These are phyloP conservation scores for Centroberyx gerrardi DNA, from an alignment of 2,797 vertebrate species.

Conservation along the genomic window DNA sequence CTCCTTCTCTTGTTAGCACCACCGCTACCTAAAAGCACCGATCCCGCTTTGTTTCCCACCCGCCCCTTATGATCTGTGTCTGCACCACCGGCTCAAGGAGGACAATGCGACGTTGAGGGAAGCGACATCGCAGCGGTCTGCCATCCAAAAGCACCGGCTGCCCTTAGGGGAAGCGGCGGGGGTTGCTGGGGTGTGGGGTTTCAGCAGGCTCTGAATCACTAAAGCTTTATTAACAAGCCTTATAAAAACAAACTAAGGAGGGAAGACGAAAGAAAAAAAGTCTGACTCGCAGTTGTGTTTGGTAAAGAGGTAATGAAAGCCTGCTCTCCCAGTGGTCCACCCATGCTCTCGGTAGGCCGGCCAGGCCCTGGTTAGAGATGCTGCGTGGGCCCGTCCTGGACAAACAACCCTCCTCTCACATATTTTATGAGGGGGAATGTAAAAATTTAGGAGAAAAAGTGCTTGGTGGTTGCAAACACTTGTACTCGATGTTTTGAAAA, in stretches of 20 bases:
- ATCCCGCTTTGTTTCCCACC: conserved; percentile 8
- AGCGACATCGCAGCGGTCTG: no score
- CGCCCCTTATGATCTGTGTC: not conserved
- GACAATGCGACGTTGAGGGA: conserved; percentile 10
- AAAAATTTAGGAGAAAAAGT: conserved; percentile 39
- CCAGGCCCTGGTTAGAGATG: not conserved
- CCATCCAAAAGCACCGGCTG: not conserved
- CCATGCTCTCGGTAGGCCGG: not conserved
- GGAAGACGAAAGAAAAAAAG: not conserved
- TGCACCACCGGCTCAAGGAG: not conserved
- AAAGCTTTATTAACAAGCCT: conserved; percentile 39
- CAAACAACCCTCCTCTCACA: conserved; percentile 31
- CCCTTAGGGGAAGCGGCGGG: not conserved
- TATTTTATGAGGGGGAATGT: conserved; percentile 46
- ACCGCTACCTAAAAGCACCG: conserved; percentile 12
- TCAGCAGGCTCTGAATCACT: conserved; percentile 25
- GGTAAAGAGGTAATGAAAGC: conserved; percentile 23
- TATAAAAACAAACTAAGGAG: conserved; percentile 29
- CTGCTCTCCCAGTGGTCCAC: conserved; percentile 30
- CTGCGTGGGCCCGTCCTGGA: conserved; percentile 39
- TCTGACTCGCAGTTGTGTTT: conserved; percentile 22
- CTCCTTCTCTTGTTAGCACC: conserved; percentile 9
- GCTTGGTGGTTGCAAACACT: conserved; percentile 38
- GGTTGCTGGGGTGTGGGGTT: not conserved
- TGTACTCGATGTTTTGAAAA: conserved; percentile 58